phyloP scores from a whole-genome alignment of 2,113 vertebrate genomes.

The Alaudala cheleensis region DNA sequence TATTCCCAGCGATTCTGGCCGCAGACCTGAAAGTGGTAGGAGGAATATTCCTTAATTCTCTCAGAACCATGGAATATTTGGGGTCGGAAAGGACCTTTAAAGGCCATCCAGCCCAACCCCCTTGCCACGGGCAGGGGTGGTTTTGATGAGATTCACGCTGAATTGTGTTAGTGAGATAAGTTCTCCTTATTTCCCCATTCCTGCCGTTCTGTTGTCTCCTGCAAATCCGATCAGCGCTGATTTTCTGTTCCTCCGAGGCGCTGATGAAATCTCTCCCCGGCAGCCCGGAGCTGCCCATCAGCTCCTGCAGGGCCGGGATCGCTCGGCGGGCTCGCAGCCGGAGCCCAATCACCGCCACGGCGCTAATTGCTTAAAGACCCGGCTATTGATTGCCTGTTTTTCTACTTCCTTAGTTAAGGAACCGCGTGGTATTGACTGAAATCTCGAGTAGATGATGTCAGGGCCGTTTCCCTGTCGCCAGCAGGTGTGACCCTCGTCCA shows the following conservation, averaged over 20 bases:
- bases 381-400: neutral
- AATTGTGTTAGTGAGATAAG: neutral
- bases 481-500: neutral
- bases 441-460: rapidly evolving
- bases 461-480: rapidly evolving
- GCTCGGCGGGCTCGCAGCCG: neutral
- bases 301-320: neutral
- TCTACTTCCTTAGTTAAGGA: neutral
- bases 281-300: neutral
- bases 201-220: neutral
- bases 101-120: neutral
- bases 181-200: neutral
- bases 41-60: neutral
- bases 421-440: neutral
- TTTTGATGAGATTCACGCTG: neutral
- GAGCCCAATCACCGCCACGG: neutral
- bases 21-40: neutral
- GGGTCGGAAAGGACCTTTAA: neutral
- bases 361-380: neutral
- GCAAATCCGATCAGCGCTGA: neutral
- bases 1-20: neutral
- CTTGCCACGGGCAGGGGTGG: neutral
- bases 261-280: neutral
- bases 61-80: neutral
- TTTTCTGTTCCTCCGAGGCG: neutral